Percentiles rank a stretch among this genome's conserved stretches.
phyloP scores from a whole-genome alignment of 2,888 invertebrate species.

The Xanthia togata region DNA sequence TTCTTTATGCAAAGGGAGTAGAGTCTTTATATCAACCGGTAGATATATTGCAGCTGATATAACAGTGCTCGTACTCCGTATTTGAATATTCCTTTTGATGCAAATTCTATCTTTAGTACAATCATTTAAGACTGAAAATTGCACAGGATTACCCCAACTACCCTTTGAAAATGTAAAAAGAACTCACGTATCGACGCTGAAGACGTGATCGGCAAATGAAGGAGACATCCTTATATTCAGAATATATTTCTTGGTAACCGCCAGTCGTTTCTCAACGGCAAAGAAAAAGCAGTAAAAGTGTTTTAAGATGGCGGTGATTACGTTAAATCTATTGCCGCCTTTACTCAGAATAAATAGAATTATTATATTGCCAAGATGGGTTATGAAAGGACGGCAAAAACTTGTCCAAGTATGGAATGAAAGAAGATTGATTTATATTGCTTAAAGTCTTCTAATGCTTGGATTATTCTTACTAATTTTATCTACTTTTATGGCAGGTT shows the following conservation, averaged over 20 bases:
- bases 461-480: conserved; percentile 53
- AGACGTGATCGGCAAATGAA: conserved; percentile 75
- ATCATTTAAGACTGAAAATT: conserved; percentile 52
- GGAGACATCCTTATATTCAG: conserved; percentile 71
- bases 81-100: conserved; percentile 29
- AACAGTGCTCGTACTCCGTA: conserved; percentile 44
- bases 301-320: conserved; percentile 69
- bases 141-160: conserved; percentile 25
- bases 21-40: conserved; percentile 51
- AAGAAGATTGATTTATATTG: conserved; percentile 54
- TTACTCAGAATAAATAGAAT: conserved; percentile 62
- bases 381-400: conserved; percentile 55
- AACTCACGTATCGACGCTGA: conserved; percentile 65
- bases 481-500: conserved; percentile 41
- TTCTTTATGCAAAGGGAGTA: conserved; percentile 65
- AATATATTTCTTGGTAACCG: conserved; percentile 67
- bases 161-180: conserved; percentile 66
- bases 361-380: conserved; percentile 60
- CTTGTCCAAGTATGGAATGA: conserved; percentile 32
- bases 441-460: conserved; percentile 25
- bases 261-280: conserved; percentile 61
- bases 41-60: conserved; percentile 66
- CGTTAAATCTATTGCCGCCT: conserved; percentile 62
- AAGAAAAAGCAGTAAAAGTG: conserved; percentile 71
- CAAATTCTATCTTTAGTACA: conserved; percentile 39